Evolutionary conservation across 2,888 invertebrate species (phyloP).

Genomic region (Anticlea derivata): DNA sequence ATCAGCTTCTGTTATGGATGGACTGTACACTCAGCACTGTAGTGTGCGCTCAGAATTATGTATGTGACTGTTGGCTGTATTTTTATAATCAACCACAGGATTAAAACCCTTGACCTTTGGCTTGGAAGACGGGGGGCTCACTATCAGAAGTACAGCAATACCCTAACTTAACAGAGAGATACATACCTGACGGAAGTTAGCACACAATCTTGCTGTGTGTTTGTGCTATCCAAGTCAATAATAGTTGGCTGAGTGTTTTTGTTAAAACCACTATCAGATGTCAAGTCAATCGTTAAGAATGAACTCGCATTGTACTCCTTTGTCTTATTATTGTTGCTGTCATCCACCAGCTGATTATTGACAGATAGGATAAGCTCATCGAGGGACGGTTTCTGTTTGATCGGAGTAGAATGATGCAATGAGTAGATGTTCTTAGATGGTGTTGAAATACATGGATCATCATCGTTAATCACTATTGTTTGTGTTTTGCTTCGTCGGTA

Average conservation of each 20-base stretch:
- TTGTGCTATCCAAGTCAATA: constrained; percentile 53
- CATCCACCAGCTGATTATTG: constrained; percentile 25
- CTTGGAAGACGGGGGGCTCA: no score
- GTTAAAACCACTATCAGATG: constrained; percentile 40
- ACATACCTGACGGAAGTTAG: constrained; percentile 46
- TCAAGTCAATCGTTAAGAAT: constrained; percentile 70
- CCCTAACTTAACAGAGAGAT: no score
- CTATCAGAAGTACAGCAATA: no score
- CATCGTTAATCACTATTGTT: constrained; percentile 19
- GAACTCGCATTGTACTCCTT: constrained; percentile 60
- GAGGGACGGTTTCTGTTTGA: not conserved
- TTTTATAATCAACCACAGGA: no score
- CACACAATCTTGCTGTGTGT: constrained; percentile 49
- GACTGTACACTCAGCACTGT: no score
- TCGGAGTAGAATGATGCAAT: constrained; percentile 18
- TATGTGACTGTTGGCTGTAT: no score
- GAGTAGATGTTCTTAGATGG: constrained; percentile 3
- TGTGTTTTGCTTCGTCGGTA: not conserved
- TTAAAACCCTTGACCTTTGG: no score
- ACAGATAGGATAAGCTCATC: constrained; percentile 18
- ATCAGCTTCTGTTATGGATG: no score
- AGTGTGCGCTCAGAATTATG: no score
- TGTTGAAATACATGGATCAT: constrained; percentile 13
- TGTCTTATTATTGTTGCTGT: constrained; percentile 49
- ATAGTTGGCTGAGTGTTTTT: constrained; percentile 28